Base-by-base conservation (phyloP, 2,113 vertebrate genomes). In the Apteryx mantelli region DNA sequence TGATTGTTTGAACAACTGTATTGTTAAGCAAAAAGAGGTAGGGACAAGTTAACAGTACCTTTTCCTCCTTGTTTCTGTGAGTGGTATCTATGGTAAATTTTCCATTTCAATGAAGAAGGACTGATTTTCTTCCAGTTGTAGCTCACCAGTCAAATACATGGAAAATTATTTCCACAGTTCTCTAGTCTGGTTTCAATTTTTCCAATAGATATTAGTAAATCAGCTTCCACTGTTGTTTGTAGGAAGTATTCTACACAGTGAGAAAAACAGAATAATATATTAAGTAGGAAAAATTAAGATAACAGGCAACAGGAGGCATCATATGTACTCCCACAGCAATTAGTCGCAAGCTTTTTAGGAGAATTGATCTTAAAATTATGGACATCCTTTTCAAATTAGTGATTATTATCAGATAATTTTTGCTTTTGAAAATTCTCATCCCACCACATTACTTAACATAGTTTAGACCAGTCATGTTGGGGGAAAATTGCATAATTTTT, bases 11-110 rank as follows among this genome's bases (percentile, higher is more conserved):
- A 87, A 55, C 46, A 91, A 68, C 32, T 32, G 9, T 25, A 5
- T 79, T 68, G 46, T 28, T 64, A 63, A 77, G 25, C 7, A n/a
- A 70, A 40, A 86, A 63, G 25, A 30, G 5, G 21, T 63, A 77
- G 13, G 7, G 73, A 38, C 3, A 9, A 1, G 0, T 68, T 87
- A 50, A 4, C 48, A 9, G 7, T 60, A 42, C 58, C 18, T 48
- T 74, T 86, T 52, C 42, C 5, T 53, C 34, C n/a, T 76, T n/a
- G 2, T 82, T 88, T 40, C 48, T 58, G 15, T 73, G 21, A 65
- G 65, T 28, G 3, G 17, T 38, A 55, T 50, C 19, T 78, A 2
- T 36, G 11, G 81, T 84, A 44, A 65, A 26, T 60, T 94, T 73
- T 76, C 28, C 14, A 9, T 6, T 32, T n/a, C 52, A 65, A 15